A percentile compares a stretch with the other conserved stretches of the same genome.
Evolutionary conservation across 1,140 invertebrate genomes (phyloP).

Genomic region (Mercenaria mercenaria): DNA sequence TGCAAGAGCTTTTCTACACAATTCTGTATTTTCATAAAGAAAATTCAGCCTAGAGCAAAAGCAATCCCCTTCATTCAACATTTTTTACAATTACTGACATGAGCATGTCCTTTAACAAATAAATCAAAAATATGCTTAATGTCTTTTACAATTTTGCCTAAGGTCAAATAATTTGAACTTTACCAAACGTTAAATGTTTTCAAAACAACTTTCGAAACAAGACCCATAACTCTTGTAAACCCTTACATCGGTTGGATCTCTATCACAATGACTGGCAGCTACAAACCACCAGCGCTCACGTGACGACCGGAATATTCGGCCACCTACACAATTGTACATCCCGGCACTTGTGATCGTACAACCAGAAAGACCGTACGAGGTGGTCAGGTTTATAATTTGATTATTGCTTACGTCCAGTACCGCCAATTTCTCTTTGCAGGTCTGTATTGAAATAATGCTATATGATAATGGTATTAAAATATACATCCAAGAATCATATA

Average conservation of each 20-base stretch:
- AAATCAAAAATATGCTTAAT: too few species aligned
- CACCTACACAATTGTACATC: conserved; percentile 51
- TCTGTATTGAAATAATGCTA: conserved; percentile 55
- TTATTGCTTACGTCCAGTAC: conserved; percentile 67
- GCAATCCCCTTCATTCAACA: too few species aligned
- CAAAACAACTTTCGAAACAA: too few species aligned
- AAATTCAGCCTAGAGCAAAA: too few species aligned
- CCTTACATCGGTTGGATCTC: conserved; percentile 7
- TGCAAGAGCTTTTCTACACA: too few species aligned
- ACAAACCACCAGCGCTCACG: conserved; percentile 84
- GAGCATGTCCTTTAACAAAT: too few species aligned
- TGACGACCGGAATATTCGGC: conserved; percentile 42
- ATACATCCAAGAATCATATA: too few species aligned
- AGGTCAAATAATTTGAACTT: too few species aligned
- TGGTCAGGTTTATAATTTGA: conserved; percentile 73
- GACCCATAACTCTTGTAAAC: not conserved
- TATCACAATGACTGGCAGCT: conserved; percentile 78
- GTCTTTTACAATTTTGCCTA: too few species aligned
- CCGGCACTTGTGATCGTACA: conserved; percentile 38
- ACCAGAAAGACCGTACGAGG: conserved; percentile 62
- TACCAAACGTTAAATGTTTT: too few species aligned
- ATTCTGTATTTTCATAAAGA: too few species aligned
- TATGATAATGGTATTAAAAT: not conserved
- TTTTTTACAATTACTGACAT: too few species aligned
- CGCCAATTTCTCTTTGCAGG: conserved; percentile 63